Evolutionary conservation across 2,113 vertebrate genomes (phyloP), one percentile per base, ranked within the genome.

Genomic region (Dasypus novemcinctus): DNA sequence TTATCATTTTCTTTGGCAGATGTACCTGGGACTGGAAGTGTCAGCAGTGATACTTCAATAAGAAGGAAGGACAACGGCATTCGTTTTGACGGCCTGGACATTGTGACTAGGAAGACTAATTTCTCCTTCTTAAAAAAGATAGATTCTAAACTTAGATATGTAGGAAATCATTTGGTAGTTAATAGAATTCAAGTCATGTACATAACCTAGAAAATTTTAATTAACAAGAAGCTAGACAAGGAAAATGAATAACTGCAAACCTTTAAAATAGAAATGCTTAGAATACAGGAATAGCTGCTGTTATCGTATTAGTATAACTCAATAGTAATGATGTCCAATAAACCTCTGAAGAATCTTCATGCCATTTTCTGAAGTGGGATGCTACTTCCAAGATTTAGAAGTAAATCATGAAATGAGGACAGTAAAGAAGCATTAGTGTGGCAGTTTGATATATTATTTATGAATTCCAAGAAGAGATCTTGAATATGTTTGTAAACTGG

Each of bases 131-230:
- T 87, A 80, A 84, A 82, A 95, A 31, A 95, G 29, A 81, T 23
- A 64, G 81, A 87, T 95, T 94, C 36, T 46, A 95, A 94, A 93
- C 69, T 93, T 91, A 95, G 80, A 93, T 93, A 63, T 49, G 33
- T 66, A 61, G 27, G 12, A 89, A 95, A 74, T 94, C 46, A 84
- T 90, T 91, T 90, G 64, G 7, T 49, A 84, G 89, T 75, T 96
- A 94, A 92, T 83, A 97, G 27, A 96, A 97, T 94, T 96, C 64
- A 94, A 76, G 52, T 93, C 66, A 95, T 78, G 83, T 33, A 71
- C 27, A 31, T 81, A 95, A 27, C 38, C 25, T 83, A 84, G 85
- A 93, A 97, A 90, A 78, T 91, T 79, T 72, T 91, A 89, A 91
- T 86, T 89, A 93, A 49, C n/a, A 93, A 91, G 41, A 29, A 64